Percentiles rank a stretch among this genome's conserved stretches.
Evolutionary conservation across 1,140 invertebrate genomes (phyloP).

Genomic region (Probaryconus sp.): DNA sequence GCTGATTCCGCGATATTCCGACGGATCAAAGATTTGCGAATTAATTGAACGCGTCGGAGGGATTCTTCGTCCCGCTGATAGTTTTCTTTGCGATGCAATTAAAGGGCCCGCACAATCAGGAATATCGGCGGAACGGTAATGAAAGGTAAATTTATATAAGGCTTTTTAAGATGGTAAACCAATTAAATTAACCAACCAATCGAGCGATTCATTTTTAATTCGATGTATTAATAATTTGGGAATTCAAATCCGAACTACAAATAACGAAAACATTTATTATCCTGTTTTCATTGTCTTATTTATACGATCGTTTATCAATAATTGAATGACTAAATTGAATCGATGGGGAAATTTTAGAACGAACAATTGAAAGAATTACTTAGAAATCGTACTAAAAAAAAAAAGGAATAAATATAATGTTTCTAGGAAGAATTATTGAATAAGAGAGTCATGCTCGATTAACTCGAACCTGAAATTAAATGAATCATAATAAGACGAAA

Average conservation of each 20-base stretch:
- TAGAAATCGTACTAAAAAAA: too few relatives aligned
- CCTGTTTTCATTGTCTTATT: too few relatives aligned
- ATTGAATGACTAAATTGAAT: too few relatives aligned
- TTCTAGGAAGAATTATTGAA: slow-evolving; percentile 22
- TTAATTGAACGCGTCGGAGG: slow-evolving; percentile 69
- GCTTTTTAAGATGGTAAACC: slow-evolving; percentile 26
- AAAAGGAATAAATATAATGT: too few relatives aligned
- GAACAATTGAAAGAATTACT: too few relatives aligned
- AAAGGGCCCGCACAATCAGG: slow-evolving; percentile 32
- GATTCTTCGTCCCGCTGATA: slow-evolving; percentile 48
- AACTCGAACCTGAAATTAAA: slow-evolving; percentile 34
- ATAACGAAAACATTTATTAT: too few relatives aligned
- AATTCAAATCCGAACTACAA: too few relatives aligned
- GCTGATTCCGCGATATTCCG: slow-evolving; percentile 70
- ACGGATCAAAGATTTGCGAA: slow-evolving; percentile 71
- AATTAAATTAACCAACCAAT: slow-evolving; percentile 43
- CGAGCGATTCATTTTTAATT: slow-evolving; percentile 5
- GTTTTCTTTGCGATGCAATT: slow-evolving; percentile 54
- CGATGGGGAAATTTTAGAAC: too few relatives aligned
- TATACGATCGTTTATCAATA: too few relatives aligned
- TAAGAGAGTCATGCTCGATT: slow-evolving; percentile 48
- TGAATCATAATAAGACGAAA: slow-evolving; percentile 29
- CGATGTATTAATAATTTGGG: slow-evolving; percentile 5
- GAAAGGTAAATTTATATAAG: slow-evolving; percentile 52
- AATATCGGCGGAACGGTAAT: slow-evolving; percentile 43